Base-by-base conservation (phyloP, 2,113 vertebrate species). In the Thryonomys swinderianus region DNA sequence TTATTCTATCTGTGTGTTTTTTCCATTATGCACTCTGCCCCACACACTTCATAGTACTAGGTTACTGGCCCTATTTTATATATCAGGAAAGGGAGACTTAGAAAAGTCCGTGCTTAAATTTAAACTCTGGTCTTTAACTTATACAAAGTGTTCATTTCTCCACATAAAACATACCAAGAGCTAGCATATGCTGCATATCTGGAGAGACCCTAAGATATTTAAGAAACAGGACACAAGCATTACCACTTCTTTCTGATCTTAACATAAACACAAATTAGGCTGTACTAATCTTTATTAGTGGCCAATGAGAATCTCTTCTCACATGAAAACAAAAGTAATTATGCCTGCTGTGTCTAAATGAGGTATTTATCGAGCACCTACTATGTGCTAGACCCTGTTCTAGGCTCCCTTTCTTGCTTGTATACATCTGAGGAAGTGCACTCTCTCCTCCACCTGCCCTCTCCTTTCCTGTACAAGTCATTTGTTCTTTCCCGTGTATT, bases 401-500 rank as follows among this genome's bases (percentile, higher is more conserved):
- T 37, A 34, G 2, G 6, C n/a, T 83, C 7, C 71, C 37, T 85
- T 59, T 25, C 20, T 59, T 57, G 16, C 5, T 1, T 5, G 1
- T 3, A 8, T 71, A 2, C 27, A 13, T 37, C 48, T 55, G 42
- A 59, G 7, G 34, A 23, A 0, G 1, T 16, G 5, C 5, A 53
- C 0, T 69, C 53, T 57, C 10, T 7, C 45, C 27, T 67, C 40
- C 55, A 64, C 6, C 55, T 71, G 95, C 7, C 27, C 12, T 17
- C 30, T 93, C 86, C 73, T 61, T 61, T 71, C 66, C 37, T n/a
- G 32, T 66, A 53, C 81, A 55, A 48, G 53, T 12, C 51, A 18
- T 76, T 90, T 61, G 21, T 34, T 34, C 18, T 2, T 93, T 74
- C 30, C 69, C 21, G 48, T 95, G 86, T 90, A 80, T 96, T 96